Evolutionary conservation across 2,797 vertebrate species (phyloP).

Genomic region (Pteronotus mesoamericanus): DNA sequence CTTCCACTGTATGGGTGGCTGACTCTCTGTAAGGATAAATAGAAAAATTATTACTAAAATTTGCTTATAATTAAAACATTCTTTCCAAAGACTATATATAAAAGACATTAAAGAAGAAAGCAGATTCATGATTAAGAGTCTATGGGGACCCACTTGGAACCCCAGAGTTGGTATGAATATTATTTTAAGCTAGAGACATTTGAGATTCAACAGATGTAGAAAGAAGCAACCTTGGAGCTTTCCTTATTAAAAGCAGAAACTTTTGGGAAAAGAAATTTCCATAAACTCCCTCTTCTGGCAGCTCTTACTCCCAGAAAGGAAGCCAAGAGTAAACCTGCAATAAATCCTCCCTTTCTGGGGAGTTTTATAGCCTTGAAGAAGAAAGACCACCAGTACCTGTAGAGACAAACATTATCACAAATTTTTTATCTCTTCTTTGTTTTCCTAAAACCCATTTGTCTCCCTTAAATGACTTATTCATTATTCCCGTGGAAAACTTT

Average conservation of each 20-base stretch:
- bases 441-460: not conserved
- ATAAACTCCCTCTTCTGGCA: not conserved
- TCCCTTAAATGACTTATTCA: not conserved
- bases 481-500: not conserved
- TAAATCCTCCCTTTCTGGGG: not conserved
- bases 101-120: not conserved
- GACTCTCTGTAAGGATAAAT: not conserved
- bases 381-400: not conserved
- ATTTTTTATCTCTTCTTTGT: not conserved
- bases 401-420: not conserved
- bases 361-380: not conserved
- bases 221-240: not conserved
- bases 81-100: not conserved
- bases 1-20: not conserved
- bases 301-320: not conserved
- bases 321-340: not conserved
- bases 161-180: not conserved
- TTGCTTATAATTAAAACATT: not conserved
- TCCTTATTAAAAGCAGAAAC: not conserved
- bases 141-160: not conserved
- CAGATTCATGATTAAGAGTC: not conserved
- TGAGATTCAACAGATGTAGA: slow-evolving; percentile 26
- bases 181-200: not conserved
- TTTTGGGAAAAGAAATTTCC: not conserved
- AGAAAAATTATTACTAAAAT: not conserved